These are phyloP conservation scores for Pachyseris speciosa DNA, from an alignment of 64 coral and sea anemone genomes.

Conservation along the genomic window DNA sequence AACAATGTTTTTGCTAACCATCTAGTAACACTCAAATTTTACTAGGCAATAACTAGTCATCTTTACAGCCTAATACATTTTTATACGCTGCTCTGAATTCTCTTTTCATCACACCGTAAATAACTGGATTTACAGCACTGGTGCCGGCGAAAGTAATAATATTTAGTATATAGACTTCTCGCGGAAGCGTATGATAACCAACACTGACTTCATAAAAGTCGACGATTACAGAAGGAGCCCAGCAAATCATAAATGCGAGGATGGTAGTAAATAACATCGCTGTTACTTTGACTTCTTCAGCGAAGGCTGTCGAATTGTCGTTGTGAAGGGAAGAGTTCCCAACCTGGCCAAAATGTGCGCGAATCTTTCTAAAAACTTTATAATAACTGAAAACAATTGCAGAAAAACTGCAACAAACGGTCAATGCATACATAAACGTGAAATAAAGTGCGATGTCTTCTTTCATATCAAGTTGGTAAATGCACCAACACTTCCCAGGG, in stretches of 20 bases:
- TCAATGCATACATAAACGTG: background rate
- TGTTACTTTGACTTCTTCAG: conserved; percentile 9
- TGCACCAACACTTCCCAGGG: background rate
- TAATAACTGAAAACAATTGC: conserved; percentile 10
- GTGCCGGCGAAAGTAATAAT: background rate
- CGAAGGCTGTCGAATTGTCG: background rate
- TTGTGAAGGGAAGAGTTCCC: background rate
- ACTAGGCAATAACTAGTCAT: too few relatives aligned
- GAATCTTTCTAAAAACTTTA: conserved; percentile 14
- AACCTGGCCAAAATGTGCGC: background rate
- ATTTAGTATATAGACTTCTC: background rate
- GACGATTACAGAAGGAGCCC: background rate
- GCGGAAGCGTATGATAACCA: background rate
- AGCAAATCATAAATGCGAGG: background rate
- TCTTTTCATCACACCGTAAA: conserved; percentile 11
- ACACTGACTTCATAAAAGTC: background rate
- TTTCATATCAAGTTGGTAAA: background rate
- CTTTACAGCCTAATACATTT: background rate
- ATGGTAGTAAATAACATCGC: background rate
- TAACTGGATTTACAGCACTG: conserved; percentile 33
- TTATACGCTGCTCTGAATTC: background rate
- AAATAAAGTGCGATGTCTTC: background rate
- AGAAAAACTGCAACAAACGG: background rate
- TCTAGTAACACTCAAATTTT: too few relatives aligned
- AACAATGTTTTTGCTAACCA: too few relatives aligned